Evolutionary conservation across 2,113 vertebrate species (phyloP).

Genomic region (Chitala chitala): DNA sequence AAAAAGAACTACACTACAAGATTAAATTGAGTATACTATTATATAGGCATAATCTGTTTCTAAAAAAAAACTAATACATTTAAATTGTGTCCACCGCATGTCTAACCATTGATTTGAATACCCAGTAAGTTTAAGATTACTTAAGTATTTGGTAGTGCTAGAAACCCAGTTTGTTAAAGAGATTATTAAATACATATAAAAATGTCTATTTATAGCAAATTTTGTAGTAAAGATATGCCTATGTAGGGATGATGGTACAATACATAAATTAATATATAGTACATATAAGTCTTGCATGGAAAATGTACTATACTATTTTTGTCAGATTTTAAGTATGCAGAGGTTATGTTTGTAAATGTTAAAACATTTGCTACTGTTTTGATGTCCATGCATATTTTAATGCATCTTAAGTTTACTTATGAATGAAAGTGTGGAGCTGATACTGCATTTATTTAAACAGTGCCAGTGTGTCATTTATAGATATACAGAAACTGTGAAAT

Average conservation of each 20-base stretch:
- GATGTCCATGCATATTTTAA: background rate
- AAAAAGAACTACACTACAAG: too few species aligned
- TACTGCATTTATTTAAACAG: background rate
- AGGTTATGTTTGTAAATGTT: slow-evolving; percentile 1
- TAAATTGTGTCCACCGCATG: slow-evolving; percentile 18
- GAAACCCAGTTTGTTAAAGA: slow-evolving; percentile 25
- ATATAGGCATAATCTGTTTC: background rate
- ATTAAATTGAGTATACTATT: too few species aligned
- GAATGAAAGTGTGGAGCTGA: background rate
- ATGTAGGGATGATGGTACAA: background rate
- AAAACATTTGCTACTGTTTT: background rate
- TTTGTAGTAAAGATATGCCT: slow-evolving; percentile 21
- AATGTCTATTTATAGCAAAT: slow-evolving; percentile 43
- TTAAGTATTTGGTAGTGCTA: slow-evolving; percentile 41
- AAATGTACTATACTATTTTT: slow-evolving; percentile 34
- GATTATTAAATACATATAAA: slow-evolving; percentile 32
- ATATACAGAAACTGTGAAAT: too few species aligned
- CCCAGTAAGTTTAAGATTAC: slow-evolving; percentile 33
- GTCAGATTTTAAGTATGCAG: slow-evolving; percentile 8
- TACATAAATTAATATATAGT: slow-evolving; percentile 1
- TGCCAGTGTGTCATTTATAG: too few species aligned
- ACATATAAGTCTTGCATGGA: background rate
- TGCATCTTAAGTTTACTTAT: background rate
- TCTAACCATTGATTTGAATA: slow-evolving; percentile 12
- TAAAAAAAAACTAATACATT: background rate